Evolutionary conservation across 2,113 vertebrate genomes (phyloP).

Genomic region (Phoenicopterus ruber): DNA sequence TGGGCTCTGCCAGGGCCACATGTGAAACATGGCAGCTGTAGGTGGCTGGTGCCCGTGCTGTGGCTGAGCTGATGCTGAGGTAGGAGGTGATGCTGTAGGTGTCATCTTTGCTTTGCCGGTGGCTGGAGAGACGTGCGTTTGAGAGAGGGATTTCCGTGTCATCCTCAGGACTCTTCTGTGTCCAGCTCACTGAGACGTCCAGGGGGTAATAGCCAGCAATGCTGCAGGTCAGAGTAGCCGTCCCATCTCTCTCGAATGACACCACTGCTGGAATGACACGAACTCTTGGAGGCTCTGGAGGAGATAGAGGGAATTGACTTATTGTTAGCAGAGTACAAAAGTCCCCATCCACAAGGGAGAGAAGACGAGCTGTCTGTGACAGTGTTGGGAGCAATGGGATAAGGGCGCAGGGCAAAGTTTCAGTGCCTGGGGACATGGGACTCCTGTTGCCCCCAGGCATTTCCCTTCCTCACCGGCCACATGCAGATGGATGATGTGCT

Average conservation of each 20-base stretch:
- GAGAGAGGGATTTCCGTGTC: neutral
- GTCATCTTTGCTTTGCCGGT: conserved; percentile 74
- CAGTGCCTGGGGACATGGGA: neutral
- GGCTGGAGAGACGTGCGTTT: conserved; percentile 72
- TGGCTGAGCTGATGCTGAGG: conserved; percentile 53
- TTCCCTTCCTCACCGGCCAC: conserved; percentile 70
- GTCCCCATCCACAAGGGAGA: neutral
- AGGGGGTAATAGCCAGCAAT: conserved; percentile 65
- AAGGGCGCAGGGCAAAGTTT: neutral
- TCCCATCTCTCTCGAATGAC: neutral
- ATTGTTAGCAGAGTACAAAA: neutral
- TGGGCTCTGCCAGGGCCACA: conserved; percentile 44
- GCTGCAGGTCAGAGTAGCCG: conserved; percentile 18
- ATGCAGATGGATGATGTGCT: conserved; percentile 77
- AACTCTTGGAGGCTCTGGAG: conserved; percentile 47
- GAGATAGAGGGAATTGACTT: neutral
- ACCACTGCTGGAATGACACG: neutral
- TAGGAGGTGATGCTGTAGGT: conserved; percentile 79
- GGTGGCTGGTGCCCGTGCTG: conserved; percentile 51
- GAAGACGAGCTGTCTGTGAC: neutral
- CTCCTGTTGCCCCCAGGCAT: neutral
- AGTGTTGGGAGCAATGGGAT: neutral
- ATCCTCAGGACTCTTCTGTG: neutral
- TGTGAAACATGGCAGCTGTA: conserved; percentile 82
- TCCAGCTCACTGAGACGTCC: conserved; percentile 54